These are phyloP conservation scores for Gobionotothen gibberifrons DNA, from an alignment of 2,797 vertebrate genomes.

Conservation along the genomic window DNA sequence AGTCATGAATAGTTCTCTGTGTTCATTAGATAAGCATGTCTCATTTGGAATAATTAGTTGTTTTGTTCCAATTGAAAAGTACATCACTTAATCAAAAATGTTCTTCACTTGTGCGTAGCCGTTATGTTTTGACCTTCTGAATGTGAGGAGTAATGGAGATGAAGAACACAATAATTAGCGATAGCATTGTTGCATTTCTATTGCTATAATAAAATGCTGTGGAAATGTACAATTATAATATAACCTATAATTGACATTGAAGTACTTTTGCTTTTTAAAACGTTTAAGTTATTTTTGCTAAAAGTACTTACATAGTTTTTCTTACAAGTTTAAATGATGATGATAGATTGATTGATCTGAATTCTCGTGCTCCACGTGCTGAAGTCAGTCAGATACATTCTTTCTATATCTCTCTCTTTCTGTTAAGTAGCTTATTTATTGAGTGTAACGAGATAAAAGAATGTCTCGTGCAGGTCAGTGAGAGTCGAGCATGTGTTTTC, in stretches of 20 bases:
- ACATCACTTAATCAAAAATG: neutral
- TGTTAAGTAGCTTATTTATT: conserved; percentile 13
- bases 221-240: neutral
- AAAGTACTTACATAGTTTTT: neutral
- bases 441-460: conserved; percentile 26
- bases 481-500: conserved; percentile 59
- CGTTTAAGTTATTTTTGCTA: neutral
- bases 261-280: neutral
- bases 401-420: neutral
- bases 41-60: neutral
- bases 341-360: too few relatives aligned
- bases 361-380: conserved; percentile 5
- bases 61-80: neutral
- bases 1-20: conserved; percentile 4
- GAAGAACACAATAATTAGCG: neutral
- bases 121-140: conserved; percentile 6
- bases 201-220: neutral
- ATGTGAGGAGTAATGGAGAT: neutral
- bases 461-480: conserved; percentile 14
- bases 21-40: neutral
- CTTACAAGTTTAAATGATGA: too few relatives aligned
- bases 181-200: neutral
- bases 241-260: neutral
- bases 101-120: neutral
- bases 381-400: conserved; percentile 5